Evolutionary conservation across 2,888 invertebrate species (phyloP).

Genomic region (Osmoderma eremita): DNA sequence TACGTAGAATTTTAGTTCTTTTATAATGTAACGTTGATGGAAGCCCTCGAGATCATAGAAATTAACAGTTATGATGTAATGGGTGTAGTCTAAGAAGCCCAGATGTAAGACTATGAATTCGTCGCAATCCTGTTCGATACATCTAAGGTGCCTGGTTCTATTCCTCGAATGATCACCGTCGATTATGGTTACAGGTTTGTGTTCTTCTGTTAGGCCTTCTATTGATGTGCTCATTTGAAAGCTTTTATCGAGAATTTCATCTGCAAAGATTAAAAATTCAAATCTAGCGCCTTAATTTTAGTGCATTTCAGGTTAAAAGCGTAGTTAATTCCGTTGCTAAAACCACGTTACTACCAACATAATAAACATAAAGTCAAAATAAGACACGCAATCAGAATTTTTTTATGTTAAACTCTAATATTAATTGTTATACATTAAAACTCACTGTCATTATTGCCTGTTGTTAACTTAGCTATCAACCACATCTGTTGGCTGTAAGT

Average conservation of each 20-base stretch:
- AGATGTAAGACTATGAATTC: constrained; percentile 90
- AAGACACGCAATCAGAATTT: too few species aligned
- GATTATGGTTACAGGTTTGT: constrained; percentile 74
- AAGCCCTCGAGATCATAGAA: constrained; percentile 88
- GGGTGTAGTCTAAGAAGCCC: constrained; percentile 87
- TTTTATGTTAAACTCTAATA: too few species aligned
- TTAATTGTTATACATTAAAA: constrained; percentile 31
- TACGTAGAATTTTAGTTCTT: constrained; percentile 86
- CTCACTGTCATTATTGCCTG: constrained; percentile 85
- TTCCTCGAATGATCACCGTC: constrained; percentile 76
- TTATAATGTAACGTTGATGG: constrained; percentile 85
- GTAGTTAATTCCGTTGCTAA: too few species aligned
- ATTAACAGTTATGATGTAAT: constrained; percentile 85
- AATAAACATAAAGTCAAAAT: neutral
- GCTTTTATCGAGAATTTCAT: constrained; percentile 89
- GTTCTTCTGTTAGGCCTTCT: constrained; percentile 82
- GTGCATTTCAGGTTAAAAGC: neutral
- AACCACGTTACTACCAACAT: neutral
- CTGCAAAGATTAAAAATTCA: constrained; percentile 68
- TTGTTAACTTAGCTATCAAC: constrained; percentile 87
- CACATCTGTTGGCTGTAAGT: constrained; percentile 94
- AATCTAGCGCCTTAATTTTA: too few species aligned
- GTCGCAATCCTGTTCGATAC: constrained; percentile 83
- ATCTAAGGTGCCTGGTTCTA: constrained; percentile 85
- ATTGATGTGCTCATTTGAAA: constrained; percentile 87